Conservation (phyloP, 2,113 vertebrate species). For the Siniperca chuatsi region DNA sequence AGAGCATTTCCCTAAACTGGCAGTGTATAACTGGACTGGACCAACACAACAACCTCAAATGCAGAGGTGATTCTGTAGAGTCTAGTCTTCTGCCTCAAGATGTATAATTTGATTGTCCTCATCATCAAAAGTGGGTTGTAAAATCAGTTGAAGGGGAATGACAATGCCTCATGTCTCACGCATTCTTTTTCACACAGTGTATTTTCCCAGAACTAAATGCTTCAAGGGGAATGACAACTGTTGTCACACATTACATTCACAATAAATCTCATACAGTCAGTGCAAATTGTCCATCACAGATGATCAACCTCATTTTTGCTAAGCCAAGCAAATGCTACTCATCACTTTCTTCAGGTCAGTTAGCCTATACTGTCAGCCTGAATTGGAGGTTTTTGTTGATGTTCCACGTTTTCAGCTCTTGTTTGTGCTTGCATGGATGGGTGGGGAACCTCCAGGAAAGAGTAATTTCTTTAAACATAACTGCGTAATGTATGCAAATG, state of each 20-base stretch:
- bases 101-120: constrained; percentile 13
- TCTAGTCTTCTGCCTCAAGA: not conserved
- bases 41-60: not conserved
- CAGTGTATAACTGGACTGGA: not conserved
- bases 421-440: not conserved
- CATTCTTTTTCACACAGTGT: constrained; percentile 13
- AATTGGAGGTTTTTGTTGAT: not conserved
- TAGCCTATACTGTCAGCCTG: not conserved
- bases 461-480: not conserved
- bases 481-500: not conserved
- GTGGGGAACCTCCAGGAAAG: not conserved
- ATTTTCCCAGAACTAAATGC: constrained; percentile 1
- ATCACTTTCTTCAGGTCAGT: constrained; percentile 4
- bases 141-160: constrained; percentile 16
- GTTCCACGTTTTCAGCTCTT: not conserved
- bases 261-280: constrained; percentile 5
- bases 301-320: constrained; percentile 5
- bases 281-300: constrained; percentile 18
- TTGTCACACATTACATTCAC: constrained; percentile 14
- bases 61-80: constrained; percentile 9
- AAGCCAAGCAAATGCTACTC: constrained; percentile 7
- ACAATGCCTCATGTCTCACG: constrained; percentile 23
- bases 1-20: not conserved
- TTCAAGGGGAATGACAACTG: constrained; percentile 1
- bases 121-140: constrained; percentile 11